phyloP scores from a whole-genome alignment of 2,888 invertebrate genomes.

The Mycalesis mineus region DNA sequence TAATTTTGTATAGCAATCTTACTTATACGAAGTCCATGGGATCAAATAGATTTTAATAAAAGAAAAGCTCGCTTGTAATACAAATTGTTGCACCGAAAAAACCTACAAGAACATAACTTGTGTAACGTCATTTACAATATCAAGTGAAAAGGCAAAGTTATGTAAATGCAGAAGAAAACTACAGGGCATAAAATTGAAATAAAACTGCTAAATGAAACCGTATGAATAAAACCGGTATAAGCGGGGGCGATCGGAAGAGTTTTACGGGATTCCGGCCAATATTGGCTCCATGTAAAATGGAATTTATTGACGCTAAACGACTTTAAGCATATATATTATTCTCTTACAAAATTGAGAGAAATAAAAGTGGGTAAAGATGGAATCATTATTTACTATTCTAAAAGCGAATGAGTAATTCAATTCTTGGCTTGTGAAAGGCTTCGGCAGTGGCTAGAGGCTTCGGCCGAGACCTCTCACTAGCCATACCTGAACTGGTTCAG shows the following conservation, averaged over 20 bases:
- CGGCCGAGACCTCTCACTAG: no score
- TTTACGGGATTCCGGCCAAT: slow-evolving; percentile 44
- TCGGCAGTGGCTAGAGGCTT: no score
- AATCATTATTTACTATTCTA: background rate
- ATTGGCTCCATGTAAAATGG: slow-evolving; percentile 46
- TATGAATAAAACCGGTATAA: slow-evolving; percentile 19
- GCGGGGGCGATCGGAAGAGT: slow-evolving; percentile 36
- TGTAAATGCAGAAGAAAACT: slow-evolving; percentile 11
- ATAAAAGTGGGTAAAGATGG: background rate
- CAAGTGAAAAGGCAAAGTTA: background rate
- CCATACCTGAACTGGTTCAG: no score
- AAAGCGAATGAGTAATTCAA: no score
- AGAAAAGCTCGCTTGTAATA: no score
- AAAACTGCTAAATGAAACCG: slow-evolving; percentile 25
- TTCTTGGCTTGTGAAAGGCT: no score
- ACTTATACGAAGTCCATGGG: no score
- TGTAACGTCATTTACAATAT: background rate
- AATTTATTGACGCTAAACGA: slow-evolving; percentile 16
- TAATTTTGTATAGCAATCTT: no score
- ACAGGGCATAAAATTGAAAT: slow-evolving; percentile 13
- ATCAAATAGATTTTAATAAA: no score
- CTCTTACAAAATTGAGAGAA: slow-evolving; percentile 4
- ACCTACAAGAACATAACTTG: no score
- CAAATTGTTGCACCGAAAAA: no score
- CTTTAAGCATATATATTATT: slow-evolving; percentile 13